phyloP scores from a whole-genome alignment of 1,140 invertebrate species.

The Grapholita molesta region DNA sequence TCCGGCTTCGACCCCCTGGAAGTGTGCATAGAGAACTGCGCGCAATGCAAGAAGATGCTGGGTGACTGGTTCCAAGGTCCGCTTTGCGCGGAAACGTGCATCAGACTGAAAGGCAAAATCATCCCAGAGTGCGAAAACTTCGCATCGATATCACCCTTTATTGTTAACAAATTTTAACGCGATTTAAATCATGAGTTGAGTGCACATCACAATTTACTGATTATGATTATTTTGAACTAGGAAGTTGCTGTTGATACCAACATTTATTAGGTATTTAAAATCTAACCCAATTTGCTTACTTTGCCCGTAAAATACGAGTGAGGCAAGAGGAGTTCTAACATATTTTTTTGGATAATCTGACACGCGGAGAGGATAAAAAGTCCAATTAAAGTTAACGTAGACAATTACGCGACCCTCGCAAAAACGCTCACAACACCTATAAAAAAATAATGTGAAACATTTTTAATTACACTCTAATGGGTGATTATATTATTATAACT shows the following conservation, averaged over 20 bases:
- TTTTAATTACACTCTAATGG: neutral
- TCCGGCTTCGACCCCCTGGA: constrained; percentile 72
- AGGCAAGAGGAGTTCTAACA: too few species aligned
- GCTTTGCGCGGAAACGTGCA: constrained; percentile 88
- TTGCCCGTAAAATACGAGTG: too few species aligned
- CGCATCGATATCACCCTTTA: constrained; percentile 85
- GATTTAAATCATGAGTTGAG: neutral
- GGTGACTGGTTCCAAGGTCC: constrained; percentile 91
- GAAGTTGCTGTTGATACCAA: neutral
- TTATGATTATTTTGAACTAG: neutral
- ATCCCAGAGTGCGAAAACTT: constrained; percentile 91
- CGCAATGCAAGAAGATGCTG: constrained; percentile 92
- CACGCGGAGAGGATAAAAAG: neutral
- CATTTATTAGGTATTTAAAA: too few species aligned
- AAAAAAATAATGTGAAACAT: neutral
- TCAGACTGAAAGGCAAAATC: constrained; percentile 88
- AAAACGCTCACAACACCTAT: neutral
- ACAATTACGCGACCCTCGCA: neutral
- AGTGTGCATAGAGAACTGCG: constrained; percentile 90
- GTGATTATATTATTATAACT: neutral
- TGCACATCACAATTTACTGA: neutral
- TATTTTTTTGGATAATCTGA: too few species aligned
- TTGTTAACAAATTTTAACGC: constrained; percentile 82
- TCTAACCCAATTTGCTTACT: too few species aligned
- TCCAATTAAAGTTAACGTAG: neutral